phyloP scores from a whole-genome alignment of 2,797 vertebrate genomes.

The Pangasius mekongensis region DNA sequence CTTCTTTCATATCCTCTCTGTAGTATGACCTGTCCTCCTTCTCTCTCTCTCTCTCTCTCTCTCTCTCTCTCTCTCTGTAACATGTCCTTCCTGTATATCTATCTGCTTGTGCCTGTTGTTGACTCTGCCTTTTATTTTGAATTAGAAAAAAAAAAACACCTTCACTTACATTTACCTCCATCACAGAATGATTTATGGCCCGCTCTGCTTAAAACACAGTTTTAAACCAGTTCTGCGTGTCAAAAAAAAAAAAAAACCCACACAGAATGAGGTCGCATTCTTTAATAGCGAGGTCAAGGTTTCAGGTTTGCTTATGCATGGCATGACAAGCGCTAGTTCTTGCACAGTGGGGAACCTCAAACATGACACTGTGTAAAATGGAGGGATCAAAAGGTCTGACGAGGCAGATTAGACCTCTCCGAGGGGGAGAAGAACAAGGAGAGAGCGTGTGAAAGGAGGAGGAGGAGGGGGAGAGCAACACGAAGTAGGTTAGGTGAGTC shows the following conservation, averaged over 20 bases:
- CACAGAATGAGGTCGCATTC: neutral
- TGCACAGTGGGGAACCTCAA: neutral
- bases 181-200: neutral
- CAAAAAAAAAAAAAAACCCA: neutral
- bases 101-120: neutral
- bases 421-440: constrained; percentile 8
- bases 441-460: neutral
- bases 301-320: neutral
- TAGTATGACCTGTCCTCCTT: neutral
- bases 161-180: neutral
- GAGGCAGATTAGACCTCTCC: constrained; percentile 21
- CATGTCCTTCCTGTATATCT: neutral
- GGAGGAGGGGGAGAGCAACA: neutral
- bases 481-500: constrained; percentile 23
- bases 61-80: neutral
- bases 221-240: neutral
- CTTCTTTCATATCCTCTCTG: neutral
- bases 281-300: constrained; percentile 1
- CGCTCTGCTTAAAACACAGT: neutral
- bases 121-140: neutral
- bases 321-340: constrained; percentile 10
- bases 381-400: constrained; percentile 39
- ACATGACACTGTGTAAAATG: constrained; percentile 22
- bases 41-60: neutral
- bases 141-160: neutral